phyloP scores from a whole-genome alignment of 2,888 invertebrate species.

The Drosophila antonietae region DNA sequence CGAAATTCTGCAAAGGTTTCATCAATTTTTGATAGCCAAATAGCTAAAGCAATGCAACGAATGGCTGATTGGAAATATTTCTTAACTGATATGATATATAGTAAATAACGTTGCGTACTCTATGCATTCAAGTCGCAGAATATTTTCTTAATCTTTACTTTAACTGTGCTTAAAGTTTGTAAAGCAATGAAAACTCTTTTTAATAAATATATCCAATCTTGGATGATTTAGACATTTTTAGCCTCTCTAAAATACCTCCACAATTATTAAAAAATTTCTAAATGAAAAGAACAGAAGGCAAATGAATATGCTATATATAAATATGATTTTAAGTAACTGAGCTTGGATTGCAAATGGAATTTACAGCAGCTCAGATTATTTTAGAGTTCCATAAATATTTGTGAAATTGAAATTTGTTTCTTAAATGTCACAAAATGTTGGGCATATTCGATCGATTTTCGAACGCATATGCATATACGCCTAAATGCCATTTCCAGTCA shows the following conservation, averaged over 20 bases:
- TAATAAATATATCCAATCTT: no score
- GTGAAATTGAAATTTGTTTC: not conserved
- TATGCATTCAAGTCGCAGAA: no score
- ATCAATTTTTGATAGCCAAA: conserved; percentile 2
- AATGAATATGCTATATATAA: no score
- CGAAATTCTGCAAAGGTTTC: not conserved
- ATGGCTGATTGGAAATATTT: not conserved
- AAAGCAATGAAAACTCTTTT: no score
- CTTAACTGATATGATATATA: not conserved
- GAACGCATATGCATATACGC: conserved; percentile 1
- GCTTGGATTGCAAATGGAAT: not conserved
- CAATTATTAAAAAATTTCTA: no score
- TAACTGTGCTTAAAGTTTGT: no score
- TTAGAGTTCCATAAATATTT: not conserved
- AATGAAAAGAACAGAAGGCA: no score
- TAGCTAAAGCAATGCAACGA: not conserved
- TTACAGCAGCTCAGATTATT: not conserved
- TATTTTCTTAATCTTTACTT: no score
- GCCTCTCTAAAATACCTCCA: no score
- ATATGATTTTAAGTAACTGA: no score
- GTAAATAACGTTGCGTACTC: no score
- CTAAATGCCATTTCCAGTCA: conserved; percentile 18
- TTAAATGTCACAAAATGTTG: not conserved
- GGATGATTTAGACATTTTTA: no score
- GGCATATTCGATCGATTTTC: conserved; percentile 18